Conservation (phyloP, 2,797 vertebrate genomes). For the Furcifer pardalis region DNA sequence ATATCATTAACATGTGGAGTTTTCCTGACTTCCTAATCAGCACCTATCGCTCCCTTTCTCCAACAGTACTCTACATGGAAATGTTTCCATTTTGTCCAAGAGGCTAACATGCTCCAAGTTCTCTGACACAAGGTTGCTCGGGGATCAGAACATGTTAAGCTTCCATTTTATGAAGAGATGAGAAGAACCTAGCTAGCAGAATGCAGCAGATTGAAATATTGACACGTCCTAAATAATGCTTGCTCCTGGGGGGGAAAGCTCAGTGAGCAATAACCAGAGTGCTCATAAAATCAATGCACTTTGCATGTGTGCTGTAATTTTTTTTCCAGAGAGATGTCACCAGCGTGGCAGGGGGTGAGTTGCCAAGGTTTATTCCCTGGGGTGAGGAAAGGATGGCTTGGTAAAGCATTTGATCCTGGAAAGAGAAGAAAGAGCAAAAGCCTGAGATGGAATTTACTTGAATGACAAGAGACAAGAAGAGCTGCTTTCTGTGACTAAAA, state of each 20-base stretch:
- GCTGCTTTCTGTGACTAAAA: neutral
- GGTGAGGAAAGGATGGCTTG: slow-evolving; percentile 44
- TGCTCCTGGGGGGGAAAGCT: slow-evolving; percentile 42
- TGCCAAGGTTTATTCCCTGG: slow-evolving; percentile 48
- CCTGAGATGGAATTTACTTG: slow-evolving; percentile 8
- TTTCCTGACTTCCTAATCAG: slow-evolving; percentile 30
- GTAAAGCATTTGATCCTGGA: slow-evolving; percentile 30
- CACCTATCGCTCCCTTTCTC: slow-evolving; percentile 8
- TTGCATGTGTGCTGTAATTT: slow-evolving; percentile 38
- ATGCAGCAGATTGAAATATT: slow-evolving; percentile 65
- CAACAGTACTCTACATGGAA: slow-evolving; percentile 39
- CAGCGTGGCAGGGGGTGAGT: slow-evolving; percentile 33
- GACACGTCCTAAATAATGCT: slow-evolving; percentile 58
- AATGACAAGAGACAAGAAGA: slow-evolving; percentile 31
- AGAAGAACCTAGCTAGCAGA: slow-evolving; percentile 42
- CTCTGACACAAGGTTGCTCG: slow-evolving; percentile 50
- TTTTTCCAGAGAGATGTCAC: slow-evolving; percentile 37
- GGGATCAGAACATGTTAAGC: slow-evolving; percentile 49
- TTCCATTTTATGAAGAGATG: slow-evolving; percentile 45
- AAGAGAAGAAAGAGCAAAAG: slow-evolving; percentile 40
- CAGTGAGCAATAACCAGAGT: slow-evolving; percentile 37
- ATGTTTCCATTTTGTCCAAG: neutral
- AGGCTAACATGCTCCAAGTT: slow-evolving; percentile 47
- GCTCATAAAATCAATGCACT: slow-evolving; percentile 48
- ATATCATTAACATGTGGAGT: slow-evolving; percentile 38